Base-by-base conservation (phyloP, 2,888 invertebrate genomes). In the Tipula lateralis region DNA sequence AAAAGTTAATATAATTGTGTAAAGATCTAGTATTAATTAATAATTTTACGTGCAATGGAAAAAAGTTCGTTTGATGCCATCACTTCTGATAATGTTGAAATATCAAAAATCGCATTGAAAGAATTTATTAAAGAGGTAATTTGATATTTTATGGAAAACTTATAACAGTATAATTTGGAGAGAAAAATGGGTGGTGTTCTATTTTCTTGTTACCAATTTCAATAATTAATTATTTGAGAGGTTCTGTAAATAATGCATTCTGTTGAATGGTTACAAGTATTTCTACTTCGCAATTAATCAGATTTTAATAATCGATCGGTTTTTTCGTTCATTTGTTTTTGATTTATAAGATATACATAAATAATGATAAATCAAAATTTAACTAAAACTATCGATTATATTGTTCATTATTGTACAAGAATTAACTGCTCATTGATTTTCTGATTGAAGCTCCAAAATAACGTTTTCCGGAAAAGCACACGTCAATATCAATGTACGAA, bases 61-160 rank as follows among this genome's bases (percentile, higher is more conserved):
- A 50, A 44, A 50, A 6, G 13, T 16, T 44, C 29, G 4, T 84
- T 50, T 50, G 44, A 84, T 16, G 44, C 84, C 6, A 29, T 84
- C n/a, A 29, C 29, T 7, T 84, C 84, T n/a, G 44, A 29, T 16
- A n/a, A 84, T 50, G 7, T n/a, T 50, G 24, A 29, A 30, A 29
- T 29, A 16, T 29, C 44, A n/a, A 84, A 84, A 84, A 50, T 9
- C 16, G 29, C 84, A 29, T 84, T 84, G 29, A 44, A 84, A n/a
- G 29, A 84, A 44, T 84, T 84, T 84, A 50, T 84, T 12, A 34
- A 50, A 50, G 29, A 84, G 44, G 84, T 84, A 84, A 50, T 16
- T 44, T 12, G 19, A 29, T 19, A 7, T 36, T 36, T 36, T 36
- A 34, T 34, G 6, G 6, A 9, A 34, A 34, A 83, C 9, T 24